Percentiles rank a stretch among this genome's conserved stretches.
phyloP scores from a whole-genome alignment of 2,797 vertebrate genomes.

The Acipenser oxyrinchus region DNA sequence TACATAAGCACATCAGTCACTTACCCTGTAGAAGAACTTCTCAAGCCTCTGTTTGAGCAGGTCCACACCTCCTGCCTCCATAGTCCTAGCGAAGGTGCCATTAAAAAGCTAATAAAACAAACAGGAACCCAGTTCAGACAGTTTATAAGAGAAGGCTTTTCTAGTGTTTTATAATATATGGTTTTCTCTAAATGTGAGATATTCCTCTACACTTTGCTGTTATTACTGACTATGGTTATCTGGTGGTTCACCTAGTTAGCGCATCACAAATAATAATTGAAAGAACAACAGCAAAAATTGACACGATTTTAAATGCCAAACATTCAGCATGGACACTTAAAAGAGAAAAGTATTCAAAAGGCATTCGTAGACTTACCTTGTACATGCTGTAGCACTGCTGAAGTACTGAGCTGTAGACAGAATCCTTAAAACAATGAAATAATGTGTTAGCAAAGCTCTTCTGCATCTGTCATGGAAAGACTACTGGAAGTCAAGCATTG shows the following conservation, averaged over 20 bases:
- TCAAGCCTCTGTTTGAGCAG: constrained; percentile 85
- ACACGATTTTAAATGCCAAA: too few species aligned
- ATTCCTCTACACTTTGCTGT: too few species aligned
- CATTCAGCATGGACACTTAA: too few species aligned
- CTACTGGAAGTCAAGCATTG: too few species aligned
- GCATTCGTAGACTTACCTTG: constrained; percentile 67
- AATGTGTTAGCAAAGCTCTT: too few species aligned
- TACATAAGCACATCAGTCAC: constrained; percentile 4
- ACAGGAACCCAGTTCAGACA: background rate
- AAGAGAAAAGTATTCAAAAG: background rate
- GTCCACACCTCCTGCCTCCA: constrained; percentile 84
- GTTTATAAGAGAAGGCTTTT: background rate
- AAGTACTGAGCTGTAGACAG: constrained; percentile 88
- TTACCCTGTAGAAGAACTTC: constrained; percentile 97
- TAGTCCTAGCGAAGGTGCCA: constrained; percentile 78
- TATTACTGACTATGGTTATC: background rate
- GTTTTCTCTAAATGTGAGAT: background rate
- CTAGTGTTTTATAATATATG: background rate
- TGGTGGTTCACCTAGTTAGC: too few species aligned
- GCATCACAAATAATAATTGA: too few species aligned
- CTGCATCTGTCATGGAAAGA: too few species aligned
- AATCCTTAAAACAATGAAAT: constrained; percentile 63
- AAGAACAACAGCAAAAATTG: too few species aligned
- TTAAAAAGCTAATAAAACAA: constrained; percentile 78
- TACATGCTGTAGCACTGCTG: constrained; percentile 97